Evolutionary conservation across 2,888 invertebrate species (phyloP), one percentile per base, ranked within the genome.

Genomic region (Spisula subtruncata): DNA sequence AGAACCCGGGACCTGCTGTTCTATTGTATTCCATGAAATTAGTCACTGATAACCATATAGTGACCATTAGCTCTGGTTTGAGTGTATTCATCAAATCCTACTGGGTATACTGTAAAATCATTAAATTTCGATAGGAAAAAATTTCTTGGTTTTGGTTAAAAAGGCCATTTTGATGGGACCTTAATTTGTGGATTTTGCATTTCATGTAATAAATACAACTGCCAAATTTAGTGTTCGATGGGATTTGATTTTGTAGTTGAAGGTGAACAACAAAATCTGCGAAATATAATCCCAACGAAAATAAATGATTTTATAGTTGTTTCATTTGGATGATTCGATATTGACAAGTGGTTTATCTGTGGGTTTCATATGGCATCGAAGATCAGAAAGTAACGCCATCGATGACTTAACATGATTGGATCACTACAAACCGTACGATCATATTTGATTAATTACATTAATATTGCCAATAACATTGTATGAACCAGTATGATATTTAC

Each of bases 361-460:
- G 25, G 60, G 60, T 66, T 25, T 66, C 60, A 66, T 66, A 66
- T 25, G 60, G 60, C 60, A 66, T 81, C 12, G 46, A 8, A 81
- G 41, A 46, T 25, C 48, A 81, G 25, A 48, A 46, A 46, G 46
- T 48, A n/a, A 46, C n/a, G n/a, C 46, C 25, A 41, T 8, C 81
- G 18, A 81, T 81, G 81, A 83, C 35, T 79, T 80, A 51, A 80
- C 20, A n/a, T 86, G 56, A 86, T 81, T 56, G 35, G 60, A 79
- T 81, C 51, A 81, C 41, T 41, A 41, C 56, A 54, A 48, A 51
- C 85, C 75, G 32, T 71, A 56, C 51, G 56, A 86, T 81, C 56
- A 60, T 81, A 86, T 81, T 48, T 81, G 56, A 87, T 83, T 80
- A 83, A 80, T 87, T 80, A 80, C 75, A 80, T 79, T 81, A 48